Evolutionary conservation across 1,140 invertebrate species (phyloP), one percentile per base, ranked within the genome.

Genomic region (Helicoverpa zea): DNA sequence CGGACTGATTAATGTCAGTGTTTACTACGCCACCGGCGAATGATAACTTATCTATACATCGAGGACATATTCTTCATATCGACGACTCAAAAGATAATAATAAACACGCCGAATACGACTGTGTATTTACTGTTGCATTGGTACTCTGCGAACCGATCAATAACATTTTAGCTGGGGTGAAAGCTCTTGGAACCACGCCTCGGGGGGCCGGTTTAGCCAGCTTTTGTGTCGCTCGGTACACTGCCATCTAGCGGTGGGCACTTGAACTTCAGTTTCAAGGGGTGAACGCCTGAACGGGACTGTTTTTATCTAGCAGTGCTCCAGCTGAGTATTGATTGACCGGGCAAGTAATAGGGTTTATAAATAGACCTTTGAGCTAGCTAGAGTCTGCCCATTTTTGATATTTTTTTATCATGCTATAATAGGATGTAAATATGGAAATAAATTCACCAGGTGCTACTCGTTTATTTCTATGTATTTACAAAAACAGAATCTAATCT

Each of bases 171-270:
- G 83, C 80, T 84, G 86, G 88, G 91, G 92, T 89, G 92, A 92
- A 94, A 94, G 93, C 92, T 91, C 85, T 70, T 61, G 79, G 81
- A 84, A 87, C 89, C 89, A 91, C 88, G 89, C 90, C 91, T 90
- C 86, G 84, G 75, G 66, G 75, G 86, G 87, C 88, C 87, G 87
- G 88, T 90, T 87, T 79, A 52, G 82, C 85, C 82, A 86, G 89
- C 85, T 88, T 88, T 84, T 68, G 74, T 73, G 68, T 79, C 75
- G 70, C 79, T 78, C 68, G 72, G 75, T 74, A 74, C 68, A 88
- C 70, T 89, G 87, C 87, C 91, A 93, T 92, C 91, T 94, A 76
- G 80, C 79, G 84, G 70, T 35, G 59, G 70, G 72, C 77, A 23
- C 14, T n/a, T 7, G 68, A 82, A 88, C 77, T 87, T 79, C 18